Evolutionary conservation across 2,113 vertebrate species (phyloP).

Genomic region (Chitala chitala): DNA sequence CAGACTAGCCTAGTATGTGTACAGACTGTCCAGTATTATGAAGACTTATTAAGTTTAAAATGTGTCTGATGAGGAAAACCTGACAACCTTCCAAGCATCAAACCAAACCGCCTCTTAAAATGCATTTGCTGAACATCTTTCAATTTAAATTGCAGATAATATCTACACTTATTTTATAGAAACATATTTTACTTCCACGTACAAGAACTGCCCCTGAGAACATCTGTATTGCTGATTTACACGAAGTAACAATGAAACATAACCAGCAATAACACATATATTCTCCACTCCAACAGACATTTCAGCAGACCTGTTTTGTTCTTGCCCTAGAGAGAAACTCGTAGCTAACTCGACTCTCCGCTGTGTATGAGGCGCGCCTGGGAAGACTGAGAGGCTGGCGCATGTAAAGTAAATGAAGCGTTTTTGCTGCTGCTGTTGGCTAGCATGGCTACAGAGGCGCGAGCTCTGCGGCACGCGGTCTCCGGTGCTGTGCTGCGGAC

Average conservation of each 20-base stretch:
- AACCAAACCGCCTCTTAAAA: neutral
- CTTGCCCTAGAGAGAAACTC: neutral
- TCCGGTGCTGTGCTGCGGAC: too few relatives aligned
- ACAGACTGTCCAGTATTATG: neutral
- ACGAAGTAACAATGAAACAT: slow-evolving; percentile 5
- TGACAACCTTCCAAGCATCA: neutral
- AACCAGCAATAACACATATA: neutral
- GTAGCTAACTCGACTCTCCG: neutral
- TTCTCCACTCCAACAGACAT: neutral
- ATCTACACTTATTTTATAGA: neutral
- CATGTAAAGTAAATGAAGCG: too few relatives aligned
- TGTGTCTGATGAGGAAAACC: neutral
- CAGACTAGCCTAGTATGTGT: neutral
- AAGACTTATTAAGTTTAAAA: neutral
- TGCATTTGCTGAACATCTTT: neutral
- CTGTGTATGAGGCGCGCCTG: too few relatives aligned
- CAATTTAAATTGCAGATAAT: neutral
- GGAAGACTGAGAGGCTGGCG: too few relatives aligned
- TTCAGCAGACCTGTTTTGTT: neutral
- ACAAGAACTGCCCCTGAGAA: neutral
- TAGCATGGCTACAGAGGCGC: too few relatives aligned
- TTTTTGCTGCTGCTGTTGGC: too few relatives aligned
- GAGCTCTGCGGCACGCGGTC: too few relatives aligned
- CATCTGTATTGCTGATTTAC: neutral
- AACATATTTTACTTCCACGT: neutral